These are phyloP conservation scores for Sisor rabdophorus DNA, from an alignment of 2,113 vertebrate genomes.

Conservation along the genomic window DNA sequence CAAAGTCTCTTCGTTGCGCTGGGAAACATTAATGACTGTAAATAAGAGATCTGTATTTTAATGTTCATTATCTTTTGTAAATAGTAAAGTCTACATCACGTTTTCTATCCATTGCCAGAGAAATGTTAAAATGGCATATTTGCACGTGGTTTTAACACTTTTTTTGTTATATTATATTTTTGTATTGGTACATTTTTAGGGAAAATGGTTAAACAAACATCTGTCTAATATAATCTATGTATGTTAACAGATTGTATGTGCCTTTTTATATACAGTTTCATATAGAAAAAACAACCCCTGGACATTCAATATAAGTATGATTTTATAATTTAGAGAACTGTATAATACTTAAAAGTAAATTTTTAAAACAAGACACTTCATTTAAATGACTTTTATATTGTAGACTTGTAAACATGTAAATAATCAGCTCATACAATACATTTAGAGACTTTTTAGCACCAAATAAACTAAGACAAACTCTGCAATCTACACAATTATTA, in stretches of 20 bases:
- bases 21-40: slow-evolving; percentile 67
- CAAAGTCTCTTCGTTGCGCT: slow-evolving; percentile 35
- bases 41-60: slow-evolving; percentile 77
- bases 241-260: slow-evolving; percentile 41
- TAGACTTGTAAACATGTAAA: slow-evolving; percentile 57
- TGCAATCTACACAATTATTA: slow-evolving; percentile 29
- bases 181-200: slow-evolving; percentile 52
- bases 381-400: slow-evolving; percentile 56
- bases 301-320: slow-evolving; percentile 47
- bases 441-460: slow-evolving; percentile 36
- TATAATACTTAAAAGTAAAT: slow-evolving; percentile 50
- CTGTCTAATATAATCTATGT: slow-evolving; percentile 18
- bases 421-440: slow-evolving; percentile 49
- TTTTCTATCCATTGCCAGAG: slow-evolving; percentile 62
- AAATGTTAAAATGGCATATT: slow-evolving; percentile 49
- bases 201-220: slow-evolving; percentile 34
- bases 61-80: slow-evolving; percentile 71
- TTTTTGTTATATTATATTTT: slow-evolving; percentile 60
- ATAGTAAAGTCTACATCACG: slow-evolving; percentile 59
- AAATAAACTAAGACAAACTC: slow-evolving; percentile 25
- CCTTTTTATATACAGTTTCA: slow-evolving; percentile 54
- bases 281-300: slow-evolving; percentile 26
- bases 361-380: slow-evolving; percentile 47
- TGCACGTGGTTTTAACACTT: slow-evolving; percentile 34
- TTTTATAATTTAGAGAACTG: slow-evolving; percentile 59